phyloP scores from a whole-genome alignment of 2,888 invertebrate genomes.

The Neelides folsomi region DNA sequence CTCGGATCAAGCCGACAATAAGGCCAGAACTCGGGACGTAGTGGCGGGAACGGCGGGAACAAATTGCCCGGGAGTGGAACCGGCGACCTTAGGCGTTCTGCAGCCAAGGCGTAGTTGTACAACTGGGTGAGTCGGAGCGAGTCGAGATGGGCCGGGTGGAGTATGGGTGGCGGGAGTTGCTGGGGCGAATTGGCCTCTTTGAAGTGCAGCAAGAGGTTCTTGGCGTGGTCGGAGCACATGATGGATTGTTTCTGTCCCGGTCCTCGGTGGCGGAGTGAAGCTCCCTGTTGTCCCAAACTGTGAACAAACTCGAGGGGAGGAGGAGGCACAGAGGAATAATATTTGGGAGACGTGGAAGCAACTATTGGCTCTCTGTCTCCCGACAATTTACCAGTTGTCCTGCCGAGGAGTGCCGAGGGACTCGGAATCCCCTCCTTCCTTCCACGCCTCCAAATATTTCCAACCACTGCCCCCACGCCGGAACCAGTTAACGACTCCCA shows the following conservation, averaged over 20 bases:
- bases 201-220: background rate
- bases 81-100: conserved; percentile 55
- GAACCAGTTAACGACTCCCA: background rate
- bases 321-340: conserved; percentile 15
- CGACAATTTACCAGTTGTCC: conserved; percentile 25
- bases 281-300: background rate
- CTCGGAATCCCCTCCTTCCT: conserved; percentile 12
- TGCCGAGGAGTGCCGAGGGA: conserved; percentile 26
- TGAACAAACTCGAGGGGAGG: background rate
- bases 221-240: background rate
- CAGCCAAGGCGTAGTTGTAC: conserved; percentile 73
- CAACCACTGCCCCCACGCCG: background rate
- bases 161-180: background rate
- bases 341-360: conserved; percentile 13
- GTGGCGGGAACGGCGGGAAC: conserved; percentile 30
- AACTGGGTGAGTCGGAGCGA: conserved; percentile 51
- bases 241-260: background rate
- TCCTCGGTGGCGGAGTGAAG: background rate
- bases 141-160: background rate
- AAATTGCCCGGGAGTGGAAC: conserved; percentile 35
- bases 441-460: background rate
- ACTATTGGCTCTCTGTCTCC: conserved; percentile 26
- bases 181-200: background rate
- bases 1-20: conserved; percentile 31
- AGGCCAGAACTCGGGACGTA: conserved; percentile 29